Base-by-base conservation (phyloP, 2,113 vertebrate genomes). In the Dermatemys mawii region DNA sequence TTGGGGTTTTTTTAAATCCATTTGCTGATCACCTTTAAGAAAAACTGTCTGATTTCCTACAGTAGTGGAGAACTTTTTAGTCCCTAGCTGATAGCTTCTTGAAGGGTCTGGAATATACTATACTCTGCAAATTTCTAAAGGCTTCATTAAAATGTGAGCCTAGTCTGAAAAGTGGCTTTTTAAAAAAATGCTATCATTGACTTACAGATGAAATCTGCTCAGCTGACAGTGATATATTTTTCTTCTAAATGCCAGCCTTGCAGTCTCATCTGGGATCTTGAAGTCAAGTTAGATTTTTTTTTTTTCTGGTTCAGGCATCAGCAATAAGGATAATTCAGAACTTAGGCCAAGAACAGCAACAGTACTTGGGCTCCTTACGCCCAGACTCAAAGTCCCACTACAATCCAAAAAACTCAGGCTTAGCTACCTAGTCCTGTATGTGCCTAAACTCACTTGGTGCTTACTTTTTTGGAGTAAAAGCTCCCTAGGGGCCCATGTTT, bases 61-160 rank as follows among this genome's bases (percentile, higher is more conserved):
- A 90, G 82, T 78, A 83, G 84, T 86, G 94, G 73, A 92, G 95
- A 97, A 93, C 90, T 95, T 97, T 95, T 94, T 90, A 78, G 46
- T 84, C 57, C 90, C 57, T 93, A 92, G 93, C 95, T 95, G 67
- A 50, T 93, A 76, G 24, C 41, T 76, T 76, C 41, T 46, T 76
- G 41, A 46, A 76, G 73, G 11, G 12, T 46, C 73, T 76, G 41
- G 41, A 76, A 76, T 76, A 27, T 41, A 44, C 38, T 44, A 11
- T 46, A 46, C 73, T 7, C 73, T 46, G 26, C 78, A 90, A 70
- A 60, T 94, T 94, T 93, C 92, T 90, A 95, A 91, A 87, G 92
- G 91, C 84, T 91, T 92, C 90, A 94, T 93, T 94, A 91, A 93
- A 93, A 86, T 24, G 54, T 78, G 83, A 87, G 48, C 21, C 53